Conservation (phyloP, 1,140 invertebrate species). For the Andricus grossulariae region DNA sequence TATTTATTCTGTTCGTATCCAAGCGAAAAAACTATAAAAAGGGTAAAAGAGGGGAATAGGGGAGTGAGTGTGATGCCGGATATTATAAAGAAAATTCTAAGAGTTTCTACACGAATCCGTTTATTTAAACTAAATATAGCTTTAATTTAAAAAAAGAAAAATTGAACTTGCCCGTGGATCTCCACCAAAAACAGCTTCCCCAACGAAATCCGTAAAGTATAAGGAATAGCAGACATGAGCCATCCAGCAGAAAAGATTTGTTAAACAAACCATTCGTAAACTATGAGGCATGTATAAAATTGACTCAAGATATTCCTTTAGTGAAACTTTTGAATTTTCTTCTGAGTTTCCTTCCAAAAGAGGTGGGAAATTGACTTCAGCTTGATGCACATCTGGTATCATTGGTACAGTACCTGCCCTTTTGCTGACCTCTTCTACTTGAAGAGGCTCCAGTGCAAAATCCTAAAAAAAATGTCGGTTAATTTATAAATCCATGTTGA, state of each 20-base stretch:
- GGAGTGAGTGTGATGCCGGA: too few relatives aligned
- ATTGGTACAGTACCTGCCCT: constrained; percentile 51
- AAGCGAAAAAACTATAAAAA: too few relatives aligned
- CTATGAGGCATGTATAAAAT: constrained; percentile 93
- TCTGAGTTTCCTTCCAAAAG: constrained; percentile 42
- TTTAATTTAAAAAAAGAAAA: too few relatives aligned
- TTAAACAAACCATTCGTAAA: constrained; percentile 90
- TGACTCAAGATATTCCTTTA: constrained; percentile 88
- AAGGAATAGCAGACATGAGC: constrained; percentile 97
- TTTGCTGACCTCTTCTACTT: constrained; percentile 46
- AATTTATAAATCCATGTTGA: too few relatives aligned
- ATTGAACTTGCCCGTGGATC: constrained; percentile 83
- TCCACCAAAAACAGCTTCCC: constrained; percentile 95
- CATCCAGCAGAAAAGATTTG: constrained; percentile 98
- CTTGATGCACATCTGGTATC: constrained; percentile 43
- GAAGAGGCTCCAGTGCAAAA: constrained; percentile 58
- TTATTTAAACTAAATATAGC: too few relatives aligned
- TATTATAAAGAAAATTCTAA: not conserved
- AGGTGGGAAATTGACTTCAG: constrained; percentile 33
- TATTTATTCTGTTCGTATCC: too few relatives aligned
- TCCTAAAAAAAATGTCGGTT: constrained; percentile 54
- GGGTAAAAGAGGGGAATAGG: too few relatives aligned
- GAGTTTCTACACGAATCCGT: too few relatives aligned
- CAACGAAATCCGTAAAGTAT: constrained; percentile 98
- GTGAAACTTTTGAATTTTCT: constrained; percentile 73